Conservation (phyloP, 1,140 invertebrate genomes). For the Nasonia longicornis region DNA sequence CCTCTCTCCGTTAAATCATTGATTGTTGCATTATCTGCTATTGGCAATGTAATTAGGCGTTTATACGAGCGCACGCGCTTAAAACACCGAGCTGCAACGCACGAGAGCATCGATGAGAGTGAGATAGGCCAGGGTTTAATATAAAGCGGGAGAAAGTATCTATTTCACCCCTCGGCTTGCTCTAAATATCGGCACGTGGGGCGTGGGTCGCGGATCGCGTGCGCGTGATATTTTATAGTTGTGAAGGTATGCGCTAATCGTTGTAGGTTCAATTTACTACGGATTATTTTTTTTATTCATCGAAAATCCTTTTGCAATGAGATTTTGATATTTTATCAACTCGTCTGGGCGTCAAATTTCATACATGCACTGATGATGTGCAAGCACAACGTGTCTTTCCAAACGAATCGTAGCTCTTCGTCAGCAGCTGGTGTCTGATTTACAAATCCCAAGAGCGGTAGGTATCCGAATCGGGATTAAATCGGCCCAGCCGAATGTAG, state of each 20-base stretch:
- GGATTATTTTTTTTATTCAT: no score
- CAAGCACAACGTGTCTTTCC: no score
- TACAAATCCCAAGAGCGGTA: conserved; percentile 54
- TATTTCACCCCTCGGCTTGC: conserved; percentile 3
- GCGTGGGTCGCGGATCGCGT: background rate
- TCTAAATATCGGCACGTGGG: conserved; percentile 5
- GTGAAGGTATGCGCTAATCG: no score
- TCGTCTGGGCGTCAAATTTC: no score
- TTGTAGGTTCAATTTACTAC: no score
- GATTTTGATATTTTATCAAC: no score
- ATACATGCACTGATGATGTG: no score
- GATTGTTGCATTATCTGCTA: conserved; percentile 70
- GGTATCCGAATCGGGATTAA: conserved; percentile 55
- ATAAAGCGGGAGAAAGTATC: conserved; percentile 43
- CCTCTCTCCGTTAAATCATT: conserved; percentile 62
- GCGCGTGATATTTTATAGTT: conserved; percentile 1
- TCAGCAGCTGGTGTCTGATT: conserved; percentile 21
- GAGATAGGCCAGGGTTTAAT: background rate
- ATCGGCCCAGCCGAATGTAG: conserved; percentile 27
- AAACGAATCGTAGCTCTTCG: no score
- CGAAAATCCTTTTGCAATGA: no score
- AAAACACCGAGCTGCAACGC: conserved; percentile 56
- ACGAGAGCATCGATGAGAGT: background rate
- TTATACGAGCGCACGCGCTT: conserved; percentile 54
- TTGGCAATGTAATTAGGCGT: conserved; percentile 69